Evolutionary conservation across 1,140 invertebrate species (phyloP), one percentile per base, ranked within the genome.

Genomic region (Trialeurodes vaporariorum): DNA sequence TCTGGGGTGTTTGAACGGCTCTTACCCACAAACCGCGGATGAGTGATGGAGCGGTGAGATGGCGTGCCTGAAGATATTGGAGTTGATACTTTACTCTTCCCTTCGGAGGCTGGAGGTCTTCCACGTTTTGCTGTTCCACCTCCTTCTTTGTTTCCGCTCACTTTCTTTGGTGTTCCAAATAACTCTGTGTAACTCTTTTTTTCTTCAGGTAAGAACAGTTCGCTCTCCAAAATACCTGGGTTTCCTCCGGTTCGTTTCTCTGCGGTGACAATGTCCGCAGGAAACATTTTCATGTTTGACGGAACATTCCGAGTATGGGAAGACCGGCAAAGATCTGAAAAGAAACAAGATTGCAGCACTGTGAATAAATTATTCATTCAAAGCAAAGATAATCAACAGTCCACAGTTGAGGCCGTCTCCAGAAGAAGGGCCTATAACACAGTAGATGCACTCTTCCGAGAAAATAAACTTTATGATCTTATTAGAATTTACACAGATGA

Each of bases 231-330:
- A 66, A 76, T 89, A 63, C 85, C 80, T 17, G 82, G 83, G 76
- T 89, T 81, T 26, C 88, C 88, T 27, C 81, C 81, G 1, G 86
- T 86, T 61, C 83, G 77, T 61, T 80, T 82, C 76, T 91, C 88
- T 2, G 89, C 89, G 61, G 77, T 83, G 59, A 82, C 79, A 1
- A 91, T 83, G 77, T 90, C 88, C 61, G 81, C 81, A 0, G 87
- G 87, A 78, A 91, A 91, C 74, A 89, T 88, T 40, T 85, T 82
- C 87, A 90, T 89, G 67, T 82, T 83, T 64, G 71, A 78, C 22
- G 75, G 72, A 26, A 78, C 77, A 72, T 80, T 77, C 62, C 82
- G 81, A 69, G 80, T 79, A 74, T 85, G 87, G 17, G 22, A 68
- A 1, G 81, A 79, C 72, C 86, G 78, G 71, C 76, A 81, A 75